Percentiles rank a stretch among this genome's conserved stretches.
phyloP scores from a whole-genome alignment of 2,888 invertebrate species.

The Steromphala cineraria region DNA sequence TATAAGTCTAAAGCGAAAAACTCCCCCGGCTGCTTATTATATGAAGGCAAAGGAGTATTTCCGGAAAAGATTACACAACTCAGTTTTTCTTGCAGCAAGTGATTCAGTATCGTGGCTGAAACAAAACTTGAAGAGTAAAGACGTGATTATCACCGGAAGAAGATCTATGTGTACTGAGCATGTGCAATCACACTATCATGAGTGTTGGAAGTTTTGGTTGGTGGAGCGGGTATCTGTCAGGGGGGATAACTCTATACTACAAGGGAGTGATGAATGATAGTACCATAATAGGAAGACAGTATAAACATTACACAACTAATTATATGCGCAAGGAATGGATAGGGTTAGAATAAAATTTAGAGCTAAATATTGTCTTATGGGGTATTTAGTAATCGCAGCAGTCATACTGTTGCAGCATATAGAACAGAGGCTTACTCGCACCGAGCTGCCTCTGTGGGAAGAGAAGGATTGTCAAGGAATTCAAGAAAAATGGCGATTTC shows the following conservation, averaged over 20 bases:
- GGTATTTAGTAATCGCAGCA: too few species aligned
- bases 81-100: not conserved
- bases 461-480: too few species aligned
- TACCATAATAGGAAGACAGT: not conserved
- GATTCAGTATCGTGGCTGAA: not conserved
- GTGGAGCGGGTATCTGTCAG: constrained; percentile 1
- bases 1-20: constrained; percentile 6
- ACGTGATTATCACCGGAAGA: not conserved
- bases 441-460: too few species aligned
- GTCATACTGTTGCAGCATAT: too few species aligned
- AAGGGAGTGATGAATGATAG: not conserved
- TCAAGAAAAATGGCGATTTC: too few species aligned
- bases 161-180: not conserved
- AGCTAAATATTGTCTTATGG: not conserved
- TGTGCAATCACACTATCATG: not conserved
- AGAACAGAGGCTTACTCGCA: too few species aligned
- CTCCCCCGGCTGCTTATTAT: not conserved
- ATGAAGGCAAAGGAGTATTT: not conserved
- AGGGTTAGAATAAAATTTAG: not conserved
- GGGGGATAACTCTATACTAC: constrained; percentile 12
- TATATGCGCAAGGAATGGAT: not conserved
- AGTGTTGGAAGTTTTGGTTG: constrained; percentile 6
- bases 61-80: not conserved
- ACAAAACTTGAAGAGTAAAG: constrained; percentile 12
- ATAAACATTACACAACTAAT: not conserved